Base-by-base conservation (phyloP, 2,113 vertebrate genomes). In the Dascyllus trimaculatus region DNA sequence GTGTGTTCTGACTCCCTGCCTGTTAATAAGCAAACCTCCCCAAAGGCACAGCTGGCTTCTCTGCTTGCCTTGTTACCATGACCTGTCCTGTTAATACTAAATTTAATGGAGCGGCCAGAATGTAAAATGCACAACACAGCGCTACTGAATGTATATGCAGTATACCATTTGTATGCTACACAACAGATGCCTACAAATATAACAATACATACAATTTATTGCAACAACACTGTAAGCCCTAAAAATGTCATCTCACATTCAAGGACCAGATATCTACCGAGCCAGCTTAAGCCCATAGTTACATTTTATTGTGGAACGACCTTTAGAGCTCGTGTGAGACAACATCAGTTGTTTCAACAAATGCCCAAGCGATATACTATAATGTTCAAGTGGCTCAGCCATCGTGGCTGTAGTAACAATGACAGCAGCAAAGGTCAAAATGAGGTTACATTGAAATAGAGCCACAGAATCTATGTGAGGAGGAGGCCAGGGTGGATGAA, bases 11-110 rank as follows among this genome's bases (percentile, higher is more conserved):
- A 76, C 89, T 89, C 74, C 78, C 83, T 45, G 81, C 70, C 85
- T 86, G 85, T 80, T 92, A 92, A 93, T 88, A 88, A 92, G 89
- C 77, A 87, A 85, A 85, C 71, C 65, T 80, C 54, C 78, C 79
- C 62, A 82, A 76, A 85, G 88, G 73, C 86, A 82, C 85, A 85
- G 86, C 80, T 80, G 85, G 81, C 82, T 74, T 60, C 78, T 78
- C 80, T 82, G 66, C 78, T 85, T 83, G 78, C 83, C 78, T 87
- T 71, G 89, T 89, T 85, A 85, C 71, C 75, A 58, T 67, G 66
- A 66, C 73, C 78, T 78, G 71, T 74, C 57, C 78, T 52, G 76
- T 86, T 85, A 82, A 84, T 90, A 78, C 60, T 21, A 62, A 68
- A 85, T 87, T 75, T 84, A 87, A 90, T 84, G 54, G 77, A 74